Conservation (phyloP, 53 echinoderm and acorn worm genomes). For the Holothuria scabra region DNA sequence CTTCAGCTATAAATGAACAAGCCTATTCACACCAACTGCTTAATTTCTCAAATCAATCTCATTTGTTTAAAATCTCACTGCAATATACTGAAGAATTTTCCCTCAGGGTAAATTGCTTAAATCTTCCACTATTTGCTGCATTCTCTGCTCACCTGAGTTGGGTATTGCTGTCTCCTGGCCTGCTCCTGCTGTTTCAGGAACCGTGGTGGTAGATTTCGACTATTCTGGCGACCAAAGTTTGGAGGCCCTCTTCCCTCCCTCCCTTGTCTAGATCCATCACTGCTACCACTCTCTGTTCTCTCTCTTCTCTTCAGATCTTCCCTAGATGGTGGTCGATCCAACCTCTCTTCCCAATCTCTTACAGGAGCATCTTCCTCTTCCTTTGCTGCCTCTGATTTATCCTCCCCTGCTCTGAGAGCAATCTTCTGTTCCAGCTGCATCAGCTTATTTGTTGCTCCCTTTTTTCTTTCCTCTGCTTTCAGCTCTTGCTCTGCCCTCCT, state of each 20-base stretch:
- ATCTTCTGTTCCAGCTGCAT: constrained; percentile 77
- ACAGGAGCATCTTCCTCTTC: not conserved
- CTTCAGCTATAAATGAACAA: too few species aligned
- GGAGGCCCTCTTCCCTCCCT: constrained; percentile 51
- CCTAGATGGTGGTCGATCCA: constrained; percentile 41
- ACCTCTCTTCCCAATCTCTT: constrained; percentile 43
- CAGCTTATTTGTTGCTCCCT: constrained; percentile 71
- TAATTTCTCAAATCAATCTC: too few species aligned
- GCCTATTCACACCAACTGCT: too few species aligned
- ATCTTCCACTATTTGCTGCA: too few species aligned
- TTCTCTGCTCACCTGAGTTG: constrained; percentile 25
- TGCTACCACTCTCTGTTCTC: constrained; percentile 96
- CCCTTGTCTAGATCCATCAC: constrained; percentile 93
- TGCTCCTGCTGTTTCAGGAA: constrained; percentile 85
- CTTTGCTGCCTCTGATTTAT: constrained; percentile 46
- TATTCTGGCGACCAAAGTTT: constrained; percentile 55
- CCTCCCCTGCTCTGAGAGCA: constrained; percentile 25
- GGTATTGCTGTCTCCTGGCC: constrained; percentile 61
- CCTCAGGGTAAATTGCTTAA: too few species aligned
- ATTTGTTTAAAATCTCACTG: too few species aligned
- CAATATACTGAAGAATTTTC: too few species aligned
- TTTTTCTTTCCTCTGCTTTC: constrained; percentile 66
- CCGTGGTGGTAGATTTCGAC: constrained; percentile 84
- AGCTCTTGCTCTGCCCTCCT: constrained; percentile 74
- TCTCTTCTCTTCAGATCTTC: constrained; percentile 68